Base-by-base conservation (phyloP, 2,888 invertebrate species). In the Palloptera scutellata region DNA sequence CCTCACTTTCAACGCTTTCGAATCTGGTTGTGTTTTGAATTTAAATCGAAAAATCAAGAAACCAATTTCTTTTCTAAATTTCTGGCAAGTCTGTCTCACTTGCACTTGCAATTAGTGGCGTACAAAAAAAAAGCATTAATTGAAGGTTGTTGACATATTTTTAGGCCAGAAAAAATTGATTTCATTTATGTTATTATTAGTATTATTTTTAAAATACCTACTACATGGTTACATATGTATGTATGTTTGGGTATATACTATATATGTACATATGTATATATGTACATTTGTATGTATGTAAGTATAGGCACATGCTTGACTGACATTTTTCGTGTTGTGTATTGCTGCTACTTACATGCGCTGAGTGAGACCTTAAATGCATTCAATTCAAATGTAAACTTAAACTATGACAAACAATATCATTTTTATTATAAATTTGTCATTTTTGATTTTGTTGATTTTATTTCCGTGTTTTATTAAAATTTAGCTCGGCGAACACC, bases 21-120 rank as follows among this genome's bases (percentile, higher is more conserved):
- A 59, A 65, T 53, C 19, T 52, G n/a, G 12, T 43, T 65, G 66
- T 61, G 68, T 64, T 64, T 66, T 66, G 68, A 66, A 70, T 70
- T 63, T 55, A 45, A 67, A 70, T 63, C 55, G 48, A 69, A 51
- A 65, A 66, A 53, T 19, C 43, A 61, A 41, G 12, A 61, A 61
- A 43, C 17, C 55, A n/a, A 19, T n/a, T 57, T 19, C 41, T 57
- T 64, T 57, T 57, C 48, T 20, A 51, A 53, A 10, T 64, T 64
- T 59, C 13, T 42, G 3, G 4, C 17, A n/a, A 51, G 15, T 12
- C 57, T 13, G 15, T 12, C 57, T 13, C 57, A 41, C 17, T n/a
- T 45, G 54, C 11, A 20, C 30, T n/a, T 41, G 12, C 45, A 30
- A 45, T 17, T 1, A 45, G 45, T 40, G 57, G 13, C 48, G 6